phyloP scores from a whole-genome alignment of 1,140 invertebrate species.

The Bilobella aurantiaca region DNA sequence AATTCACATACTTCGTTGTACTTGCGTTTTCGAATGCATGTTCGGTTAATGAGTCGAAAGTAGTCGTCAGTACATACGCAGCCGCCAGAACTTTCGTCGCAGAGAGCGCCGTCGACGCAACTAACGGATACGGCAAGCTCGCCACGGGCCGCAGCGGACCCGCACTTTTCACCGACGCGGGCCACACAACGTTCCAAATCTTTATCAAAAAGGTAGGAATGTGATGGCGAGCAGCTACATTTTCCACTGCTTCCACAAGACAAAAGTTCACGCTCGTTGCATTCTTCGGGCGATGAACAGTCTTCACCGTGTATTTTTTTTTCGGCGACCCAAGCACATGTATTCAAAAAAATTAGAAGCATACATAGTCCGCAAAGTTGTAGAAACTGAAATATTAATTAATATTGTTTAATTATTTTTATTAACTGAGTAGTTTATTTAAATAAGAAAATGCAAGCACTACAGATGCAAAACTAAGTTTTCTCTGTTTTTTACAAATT shows the following conservation, averaged over 20 bases:
- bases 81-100: conserved; percentile 16
- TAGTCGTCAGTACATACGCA: conserved; percentile 20
- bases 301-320: conserved; percentile 6
- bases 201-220: neutral
- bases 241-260: conserved; percentile 1
- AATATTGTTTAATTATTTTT: too few relatives aligned
- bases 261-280: conserved; percentile 6
- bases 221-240: conserved; percentile 7
- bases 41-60: conserved; percentile 11
- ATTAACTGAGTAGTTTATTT: too few relatives aligned
- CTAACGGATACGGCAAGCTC: neutral
- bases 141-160: neutral
- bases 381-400: neutral
- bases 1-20: conserved; percentile 10
- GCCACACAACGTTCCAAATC: conserved; percentile 12
- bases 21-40: conserved; percentile 8
- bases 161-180: conserved; percentile 19
- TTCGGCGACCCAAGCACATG: neutral
- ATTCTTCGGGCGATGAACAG: neutral
- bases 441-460: too few relatives aligned
- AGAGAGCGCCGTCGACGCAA: conserved; percentile 19
- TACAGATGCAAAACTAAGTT: too few relatives aligned
- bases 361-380: neutral
- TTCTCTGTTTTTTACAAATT: too few relatives aligned
- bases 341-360: neutral